These are phyloP conservation scores for Eristalinus sepulchralis DNA, from an alignment of 2,888 invertebrate genomes.

Conservation along the genomic window DNA sequence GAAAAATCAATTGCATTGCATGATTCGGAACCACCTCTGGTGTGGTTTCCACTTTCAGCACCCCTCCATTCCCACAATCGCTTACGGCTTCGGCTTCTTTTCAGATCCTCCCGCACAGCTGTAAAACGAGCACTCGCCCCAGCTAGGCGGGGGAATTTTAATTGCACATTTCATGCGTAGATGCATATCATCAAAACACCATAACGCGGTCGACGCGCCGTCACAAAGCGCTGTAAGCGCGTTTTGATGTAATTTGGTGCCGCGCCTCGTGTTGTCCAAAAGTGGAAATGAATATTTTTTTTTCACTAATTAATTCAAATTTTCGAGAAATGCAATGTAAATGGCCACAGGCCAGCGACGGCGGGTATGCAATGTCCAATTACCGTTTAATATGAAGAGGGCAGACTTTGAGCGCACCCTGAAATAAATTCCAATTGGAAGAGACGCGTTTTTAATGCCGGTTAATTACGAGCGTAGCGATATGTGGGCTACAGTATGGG, in stretches of 20 bases:
- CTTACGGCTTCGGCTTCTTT: neutral
- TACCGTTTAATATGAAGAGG: constrained; percentile 31
- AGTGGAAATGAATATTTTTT: neutral
- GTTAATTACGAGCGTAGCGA: neutral
- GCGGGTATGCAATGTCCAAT: constrained; percentile 10
- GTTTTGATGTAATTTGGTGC: neutral
- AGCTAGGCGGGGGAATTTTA: neutral
- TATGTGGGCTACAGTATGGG: neutral
- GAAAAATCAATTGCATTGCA: neutral
- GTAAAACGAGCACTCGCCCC: neutral
- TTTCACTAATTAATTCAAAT: constrained; percentile 29
- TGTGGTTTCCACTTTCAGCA: neutral
- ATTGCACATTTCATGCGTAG: constrained; percentile 29
- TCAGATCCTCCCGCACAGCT: neutral
- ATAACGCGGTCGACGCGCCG: neutral
- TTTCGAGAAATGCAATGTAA: neutral
- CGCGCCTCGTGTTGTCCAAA: neutral
- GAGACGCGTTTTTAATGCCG: neutral
- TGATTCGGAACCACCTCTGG: neutral
- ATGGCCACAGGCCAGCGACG: neutral
- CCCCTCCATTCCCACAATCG: neutral
- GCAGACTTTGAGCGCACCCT: neutral
- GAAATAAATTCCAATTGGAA: constrained; percentile 38
- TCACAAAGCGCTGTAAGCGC: neutral
- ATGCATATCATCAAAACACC: constrained; percentile 8